These are phyloP conservation scores for Bathynomus jamesi DNA, from an alignment of 1,140 invertebrate species.

Conservation along the genomic window DNA sequence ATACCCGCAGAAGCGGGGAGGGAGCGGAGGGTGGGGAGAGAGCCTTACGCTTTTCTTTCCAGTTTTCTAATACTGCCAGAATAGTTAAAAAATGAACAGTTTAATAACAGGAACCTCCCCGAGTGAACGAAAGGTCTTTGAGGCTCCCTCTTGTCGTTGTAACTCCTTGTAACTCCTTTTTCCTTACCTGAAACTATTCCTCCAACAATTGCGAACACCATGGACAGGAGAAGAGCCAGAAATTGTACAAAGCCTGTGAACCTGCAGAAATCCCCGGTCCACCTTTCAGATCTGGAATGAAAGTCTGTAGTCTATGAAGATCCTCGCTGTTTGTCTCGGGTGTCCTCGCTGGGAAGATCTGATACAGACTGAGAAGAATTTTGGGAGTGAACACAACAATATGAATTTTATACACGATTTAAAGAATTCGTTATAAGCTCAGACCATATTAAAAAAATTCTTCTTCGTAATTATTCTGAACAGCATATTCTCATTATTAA, in stretches of 20 bases:
- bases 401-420: neutral
- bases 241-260: constrained; percentile 73
- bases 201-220: constrained; percentile 61
- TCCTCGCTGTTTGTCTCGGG: constrained; percentile 42
- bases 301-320: constrained; percentile 37
- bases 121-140: too few relatives aligned
- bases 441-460: neutral
- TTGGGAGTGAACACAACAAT: neutral
- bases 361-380: constrained; percentile 44
- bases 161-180: too few relatives aligned
- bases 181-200: constrained; percentile 70
- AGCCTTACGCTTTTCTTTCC: neutral
- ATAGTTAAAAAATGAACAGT: neutral
- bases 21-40: too few relatives aligned
- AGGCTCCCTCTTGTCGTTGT: too few relatives aligned
- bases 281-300: constrained; percentile 39
- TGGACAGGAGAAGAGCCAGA: constrained; percentile 59
- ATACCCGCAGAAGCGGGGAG: too few relatives aligned
- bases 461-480: neutral
- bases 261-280: constrained; percentile 55
- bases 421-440: neutral
- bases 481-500: neutral
- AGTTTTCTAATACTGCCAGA: neutral
- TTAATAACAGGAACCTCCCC: neutral
- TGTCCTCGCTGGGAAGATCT: constrained; percentile 49